Conservation (phyloP, 2,797 vertebrate species). For the Malurus leucopterus region DNA sequence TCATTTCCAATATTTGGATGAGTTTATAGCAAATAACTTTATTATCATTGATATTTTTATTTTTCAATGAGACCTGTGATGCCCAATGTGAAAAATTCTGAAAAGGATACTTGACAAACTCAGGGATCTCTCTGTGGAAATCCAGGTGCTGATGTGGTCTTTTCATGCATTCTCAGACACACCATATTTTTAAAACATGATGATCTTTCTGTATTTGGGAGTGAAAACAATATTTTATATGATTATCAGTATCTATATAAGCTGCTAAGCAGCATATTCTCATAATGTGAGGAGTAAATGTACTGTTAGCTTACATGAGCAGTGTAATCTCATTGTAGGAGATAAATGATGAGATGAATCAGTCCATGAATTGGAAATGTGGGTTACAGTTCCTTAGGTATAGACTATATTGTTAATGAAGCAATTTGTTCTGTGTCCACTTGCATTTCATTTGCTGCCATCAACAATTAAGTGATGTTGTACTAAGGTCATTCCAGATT, state of each 20-base stretch:
- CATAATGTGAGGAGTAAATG: slow-evolving; percentile 7
- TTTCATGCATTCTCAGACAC: not conserved
- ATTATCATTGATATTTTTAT: not conserved
- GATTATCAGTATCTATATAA: not conserved
- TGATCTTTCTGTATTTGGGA: not conserved
- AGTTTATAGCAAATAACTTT: not conserved
- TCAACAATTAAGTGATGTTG: slow-evolving; percentile 64
- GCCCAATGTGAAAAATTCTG: not conserved
- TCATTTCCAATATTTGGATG: not conserved
- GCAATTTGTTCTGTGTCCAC: slow-evolving; percentile 74
- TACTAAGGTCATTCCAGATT: slow-evolving; percentile 65
- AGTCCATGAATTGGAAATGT: slow-evolving; percentile 50
- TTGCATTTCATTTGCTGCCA: slow-evolving; percentile 73
- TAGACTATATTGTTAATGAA: slow-evolving; percentile 67
- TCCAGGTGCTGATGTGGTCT: not conserved
- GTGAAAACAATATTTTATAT: not conserved
- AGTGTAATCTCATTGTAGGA: slow-evolving; percentile 23
- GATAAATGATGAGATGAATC: slow-evolving; percentile 59
- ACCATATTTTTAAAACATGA: not conserved
- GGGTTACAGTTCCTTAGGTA: slow-evolving; percentile 50
- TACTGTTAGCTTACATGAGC: not conserved
- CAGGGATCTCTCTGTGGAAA: not conserved
- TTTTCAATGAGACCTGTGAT: not conserved
- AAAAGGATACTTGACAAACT: not conserved
- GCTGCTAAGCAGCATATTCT: not conserved